These are phyloP conservation scores for Bovichtus diacanthus DNA, from an alignment of 2,797 vertebrate species.

Conservation along the genomic window DNA sequence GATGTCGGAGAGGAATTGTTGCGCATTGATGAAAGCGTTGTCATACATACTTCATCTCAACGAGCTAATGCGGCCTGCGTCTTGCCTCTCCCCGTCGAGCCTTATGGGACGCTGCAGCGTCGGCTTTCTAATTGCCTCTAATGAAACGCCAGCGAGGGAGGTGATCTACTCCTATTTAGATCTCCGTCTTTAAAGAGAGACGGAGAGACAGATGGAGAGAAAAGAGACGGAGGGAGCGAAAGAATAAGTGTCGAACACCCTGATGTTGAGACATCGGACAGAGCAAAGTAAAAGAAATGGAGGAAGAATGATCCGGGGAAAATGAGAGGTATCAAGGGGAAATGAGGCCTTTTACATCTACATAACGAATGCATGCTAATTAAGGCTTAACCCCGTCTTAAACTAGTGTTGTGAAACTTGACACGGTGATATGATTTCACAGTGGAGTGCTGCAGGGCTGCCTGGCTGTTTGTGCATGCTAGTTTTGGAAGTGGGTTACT, in stretches of 20 bases:
- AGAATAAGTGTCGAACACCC: conserved; percentile 6
- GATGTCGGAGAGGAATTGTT: conserved; percentile 76
- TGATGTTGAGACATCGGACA: conserved; percentile 18
- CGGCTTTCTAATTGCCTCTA: conserved; percentile 84
- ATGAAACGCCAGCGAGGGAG: conserved; percentile 82
- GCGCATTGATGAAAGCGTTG: conserved; percentile 82
- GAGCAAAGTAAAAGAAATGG: conserved; percentile 45
- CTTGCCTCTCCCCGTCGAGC: conserved; percentile 70
- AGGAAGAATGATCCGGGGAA: conserved; percentile 39
- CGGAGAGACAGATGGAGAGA: conserved; percentile 56
- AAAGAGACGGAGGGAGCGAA: conserved; percentile 33
- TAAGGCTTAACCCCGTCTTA: conserved; percentile 54
- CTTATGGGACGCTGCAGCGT: conserved; percentile 77
- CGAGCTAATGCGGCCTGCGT: conserved; percentile 73
- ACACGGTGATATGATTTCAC: conserved; percentile 54
- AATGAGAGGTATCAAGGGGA: conserved; percentile 55
- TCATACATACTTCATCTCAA: conserved; percentile 83
- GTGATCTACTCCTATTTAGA: conserved; percentile 79
- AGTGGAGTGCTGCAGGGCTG: conserved; percentile 49
- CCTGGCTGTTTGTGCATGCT: conserved; percentile 39
- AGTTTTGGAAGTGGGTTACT: conserved; percentile 21
- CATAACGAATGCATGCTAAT: conserved; percentile 65
- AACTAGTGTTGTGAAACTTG: conserved; percentile 56
- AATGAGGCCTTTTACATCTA: conserved; percentile 48
- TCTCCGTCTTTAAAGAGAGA: conserved; percentile 73